phyloP scores from a whole-genome alignment of 2,113 vertebrate species.

The Leptodactylus fuscus region DNA sequence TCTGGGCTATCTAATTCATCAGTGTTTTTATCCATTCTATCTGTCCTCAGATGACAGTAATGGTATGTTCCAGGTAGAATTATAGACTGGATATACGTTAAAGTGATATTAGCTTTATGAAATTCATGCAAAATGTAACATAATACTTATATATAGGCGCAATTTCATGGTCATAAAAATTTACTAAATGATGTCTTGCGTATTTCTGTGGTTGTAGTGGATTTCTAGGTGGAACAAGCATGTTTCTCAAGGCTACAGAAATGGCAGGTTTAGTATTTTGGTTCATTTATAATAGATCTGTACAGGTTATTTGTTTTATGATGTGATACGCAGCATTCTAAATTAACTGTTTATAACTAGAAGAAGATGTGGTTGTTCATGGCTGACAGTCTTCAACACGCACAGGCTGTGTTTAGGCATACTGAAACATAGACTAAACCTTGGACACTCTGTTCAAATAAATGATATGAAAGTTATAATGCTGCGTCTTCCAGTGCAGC shows the following conservation, averaged over 20 bases:
- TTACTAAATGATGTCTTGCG: too few relatives aligned
- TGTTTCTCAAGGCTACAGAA: not conserved
- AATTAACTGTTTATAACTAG: conserved; percentile 15
- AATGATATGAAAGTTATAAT: conserved; percentile 55
- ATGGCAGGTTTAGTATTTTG: not conserved
- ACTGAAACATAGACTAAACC: conserved; percentile 60
- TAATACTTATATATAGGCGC: too few relatives aligned
- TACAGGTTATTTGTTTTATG: conserved; percentile 43
- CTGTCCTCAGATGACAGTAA: too few relatives aligned
- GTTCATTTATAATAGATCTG: not conserved
- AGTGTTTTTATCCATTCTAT: too few relatives aligned
- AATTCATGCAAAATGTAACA: too few relatives aligned
- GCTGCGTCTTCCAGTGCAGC: conserved; percentile 40
- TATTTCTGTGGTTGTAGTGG: too few relatives aligned
- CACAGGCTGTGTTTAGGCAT: conserved; percentile 59
- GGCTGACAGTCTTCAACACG: conserved; percentile 49
- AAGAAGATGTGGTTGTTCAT: conserved; percentile 53
- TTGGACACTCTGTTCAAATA: conserved; percentile 58
- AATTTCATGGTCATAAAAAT: too few relatives aligned
- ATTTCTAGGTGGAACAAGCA: too few relatives aligned
- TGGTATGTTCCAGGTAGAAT: too few relatives aligned
- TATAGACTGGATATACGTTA: too few relatives aligned
- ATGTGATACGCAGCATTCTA: conserved; percentile 45
- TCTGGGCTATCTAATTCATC: too few relatives aligned
- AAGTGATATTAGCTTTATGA: too few relatives aligned